A percentile compares a stretch with the other conserved stretches of the same genome.
Evolutionary conservation across 2,113 vertebrate species (phyloP).

Genomic region (Seriola aureovittata): DNA sequence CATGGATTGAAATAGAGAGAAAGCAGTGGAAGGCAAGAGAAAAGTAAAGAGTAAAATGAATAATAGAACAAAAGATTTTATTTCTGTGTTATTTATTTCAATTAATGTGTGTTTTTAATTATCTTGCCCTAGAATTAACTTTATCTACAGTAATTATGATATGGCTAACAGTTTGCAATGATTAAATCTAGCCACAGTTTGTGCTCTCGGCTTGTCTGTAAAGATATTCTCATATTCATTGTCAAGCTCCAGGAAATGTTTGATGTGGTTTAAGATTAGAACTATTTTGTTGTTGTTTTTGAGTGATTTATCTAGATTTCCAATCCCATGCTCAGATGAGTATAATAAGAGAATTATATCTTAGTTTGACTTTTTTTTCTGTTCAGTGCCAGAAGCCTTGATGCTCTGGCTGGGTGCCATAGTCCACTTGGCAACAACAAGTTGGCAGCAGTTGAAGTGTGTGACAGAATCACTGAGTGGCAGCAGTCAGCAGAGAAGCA

Average conservation of each 20-base stretch:
- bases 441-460: constrained; percentile 52
- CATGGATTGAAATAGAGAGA: not conserved
- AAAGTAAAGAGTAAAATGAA: not conserved
- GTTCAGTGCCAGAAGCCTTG: constrained; percentile 1
- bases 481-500: constrained; percentile 38
- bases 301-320: not conserved
- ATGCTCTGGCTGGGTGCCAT: constrained; percentile 54
- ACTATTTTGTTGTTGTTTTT: not conserved
- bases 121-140: not conserved
- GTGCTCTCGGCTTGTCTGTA: not conserved
- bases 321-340: constrained; percentile 23
- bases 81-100: constrained; percentile 1
- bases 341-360: constrained; percentile 34
- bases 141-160: constrained; percentile 7
- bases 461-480: constrained; percentile 53
- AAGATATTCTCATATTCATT: not conserved
- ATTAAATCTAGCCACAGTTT: constrained; percentile 5
- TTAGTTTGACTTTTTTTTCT: constrained; percentile 21
- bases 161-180: not conserved
- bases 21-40: not conserved
- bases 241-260: constrained; percentile 17
- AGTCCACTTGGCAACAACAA: constrained; percentile 52
- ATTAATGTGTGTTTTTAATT: not conserved
- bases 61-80: not conserved
- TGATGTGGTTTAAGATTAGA: constrained; percentile 16